Evolutionary conservation across 2,113 vertebrate species (phyloP), one percentile per base, ranked within the genome.

Genomic region (Syrmaticus mikado): DNA sequence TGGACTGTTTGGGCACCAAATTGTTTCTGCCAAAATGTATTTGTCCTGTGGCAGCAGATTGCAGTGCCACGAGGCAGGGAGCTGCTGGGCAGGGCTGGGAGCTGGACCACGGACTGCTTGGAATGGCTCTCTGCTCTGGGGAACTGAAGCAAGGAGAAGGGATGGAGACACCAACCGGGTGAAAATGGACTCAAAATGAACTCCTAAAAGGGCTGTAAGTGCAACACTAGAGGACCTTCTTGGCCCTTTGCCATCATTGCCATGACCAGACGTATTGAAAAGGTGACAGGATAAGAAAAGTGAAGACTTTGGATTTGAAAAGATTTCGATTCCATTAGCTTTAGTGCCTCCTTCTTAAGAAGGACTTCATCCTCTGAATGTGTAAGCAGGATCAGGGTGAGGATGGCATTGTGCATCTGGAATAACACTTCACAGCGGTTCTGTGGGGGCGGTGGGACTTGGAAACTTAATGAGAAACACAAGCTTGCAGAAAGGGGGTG

Each of bases 391-490:
- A 25, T 4, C 36, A 19, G 46, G 72, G 67, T 14, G 46, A 85
- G 62, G 78, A 81, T 89, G 87, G 94, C 86, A 80, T 40, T 28
- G 41, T 41, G 73, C 87, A 91, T 87, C 82, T 94, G 91, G 91
- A 87, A 77, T 78, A 85, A 71, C 27, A 11, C 79, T 89, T 32
- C 67, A 11, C 27, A 19, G 36, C 45, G 41, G 77, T 87, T 67
- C 88, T 61, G 85, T n/a, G 91, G 82, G 87, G 89, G 68, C 93
- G 85, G 64, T 78, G 76, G 89, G 79, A 20, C 89, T 95, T 50
- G 67, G 53, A 55, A 68, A 67, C 66, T 40, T 95, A 75, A 95
- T 48, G 85, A 91, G 85, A 93, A 95, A 90, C 91, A 92, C 57
- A 92, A 91, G 28, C 85, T 65, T 43, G 40, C 75, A 75, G 61